A percentile compares a stretch with the other conserved stretches of the same genome.
Conservation (phyloP, 2,797 vertebrate genomes). For the Psittacula echo region DNA sequence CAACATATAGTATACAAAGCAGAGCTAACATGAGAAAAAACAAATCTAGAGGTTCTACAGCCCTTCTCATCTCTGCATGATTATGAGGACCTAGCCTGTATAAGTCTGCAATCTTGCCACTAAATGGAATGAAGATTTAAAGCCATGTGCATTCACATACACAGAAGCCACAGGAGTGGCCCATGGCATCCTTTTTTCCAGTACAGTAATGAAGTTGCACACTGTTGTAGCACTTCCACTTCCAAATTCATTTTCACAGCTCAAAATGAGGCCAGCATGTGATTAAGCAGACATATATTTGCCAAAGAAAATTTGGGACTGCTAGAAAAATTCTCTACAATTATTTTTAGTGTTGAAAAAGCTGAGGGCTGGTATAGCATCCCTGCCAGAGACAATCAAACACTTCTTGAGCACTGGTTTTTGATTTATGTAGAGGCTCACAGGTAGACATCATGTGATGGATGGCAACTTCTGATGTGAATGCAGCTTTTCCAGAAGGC, state of each 20-base stretch:
- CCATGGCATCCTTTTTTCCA: background rate
- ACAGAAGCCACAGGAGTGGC: background rate
- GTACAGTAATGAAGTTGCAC: background rate
- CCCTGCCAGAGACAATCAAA: background rate
- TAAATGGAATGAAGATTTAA: background rate
- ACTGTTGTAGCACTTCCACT: background rate
- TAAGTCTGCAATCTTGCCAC: background rate
- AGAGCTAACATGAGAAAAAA: background rate
- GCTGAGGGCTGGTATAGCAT: background rate
- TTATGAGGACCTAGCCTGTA: background rate
- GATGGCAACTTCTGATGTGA: background rate
- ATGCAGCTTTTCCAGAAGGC: slow-evolving; percentile 3
- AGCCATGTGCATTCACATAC: background rate
- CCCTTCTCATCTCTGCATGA: background rate
- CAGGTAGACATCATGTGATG: background rate
- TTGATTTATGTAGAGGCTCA: background rate
- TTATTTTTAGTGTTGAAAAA: background rate
- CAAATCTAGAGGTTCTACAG: accelerated
- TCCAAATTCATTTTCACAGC: background rate
- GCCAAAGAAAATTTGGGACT: background rate
- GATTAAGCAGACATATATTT: background rate
- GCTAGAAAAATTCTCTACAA: background rate
- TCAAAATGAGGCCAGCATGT: background rate
- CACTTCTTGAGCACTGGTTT: background rate
- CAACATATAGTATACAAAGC: background rate